These are phyloP conservation scores for Campoletis sonorensis DNA, from an alignment of 1,140 invertebrate genomes.

Conservation along the genomic window DNA sequence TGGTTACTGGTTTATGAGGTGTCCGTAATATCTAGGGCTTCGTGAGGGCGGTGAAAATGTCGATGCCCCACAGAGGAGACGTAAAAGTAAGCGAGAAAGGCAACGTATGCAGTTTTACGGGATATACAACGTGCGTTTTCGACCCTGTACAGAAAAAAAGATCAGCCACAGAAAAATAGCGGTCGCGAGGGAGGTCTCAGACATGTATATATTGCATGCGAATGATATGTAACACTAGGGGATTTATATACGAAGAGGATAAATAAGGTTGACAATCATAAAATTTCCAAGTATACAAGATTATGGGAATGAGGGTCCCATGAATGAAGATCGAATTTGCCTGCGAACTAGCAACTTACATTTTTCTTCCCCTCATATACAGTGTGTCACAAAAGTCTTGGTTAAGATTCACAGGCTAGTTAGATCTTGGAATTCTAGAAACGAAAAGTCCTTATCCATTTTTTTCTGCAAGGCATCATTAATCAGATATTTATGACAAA, in stretches of 20 bases:
- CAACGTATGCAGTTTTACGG: conserved; percentile 61
- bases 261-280: conserved; percentile 50
- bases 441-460: too few species aligned
- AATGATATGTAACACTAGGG: neutral
- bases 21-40: conserved; percentile 58
- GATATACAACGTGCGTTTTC: conserved; percentile 20
- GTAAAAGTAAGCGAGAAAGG: conserved; percentile 61
- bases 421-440: too few species aligned
- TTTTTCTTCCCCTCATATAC: neutral
- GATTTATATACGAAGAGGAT: neutral
- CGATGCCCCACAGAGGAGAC: conserved; percentile 68
- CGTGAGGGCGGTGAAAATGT: conserved; percentile 51
- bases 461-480: too few species aligned
- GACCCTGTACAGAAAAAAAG: neutral
- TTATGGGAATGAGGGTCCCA: conserved; percentile 53
- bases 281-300: conserved; percentile 54
- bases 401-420: too few species aligned
- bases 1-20: conserved; percentile 63
- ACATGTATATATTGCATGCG: neutral
- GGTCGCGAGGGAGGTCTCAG: neutral
- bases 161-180: neutral
- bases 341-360: neutral
- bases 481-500: too few species aligned
- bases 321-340: conserved; percentile 12
- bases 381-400: too few species aligned